Conservation (phyloP, 92 coral and sea anemone species). For the Parazoanthus atlanticus region DNA sequence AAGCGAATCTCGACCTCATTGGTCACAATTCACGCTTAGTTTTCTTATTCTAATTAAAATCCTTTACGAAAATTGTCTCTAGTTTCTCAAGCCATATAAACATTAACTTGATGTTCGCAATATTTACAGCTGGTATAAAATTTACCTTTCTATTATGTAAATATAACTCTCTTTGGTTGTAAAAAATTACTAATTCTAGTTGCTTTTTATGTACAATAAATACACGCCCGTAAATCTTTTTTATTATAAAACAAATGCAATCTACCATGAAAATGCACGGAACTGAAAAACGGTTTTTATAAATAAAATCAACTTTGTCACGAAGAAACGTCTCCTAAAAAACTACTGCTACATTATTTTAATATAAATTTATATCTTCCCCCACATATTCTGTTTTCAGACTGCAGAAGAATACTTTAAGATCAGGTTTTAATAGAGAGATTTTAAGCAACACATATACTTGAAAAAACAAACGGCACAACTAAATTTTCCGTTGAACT, state of each 20-base stretch:
- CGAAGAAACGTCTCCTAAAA: too few relatives aligned
- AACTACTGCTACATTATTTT: too few relatives aligned
- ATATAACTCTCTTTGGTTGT: conserved; percentile 24
- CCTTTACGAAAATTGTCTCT: not conserved
- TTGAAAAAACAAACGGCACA: not conserved
- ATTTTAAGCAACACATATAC: too few relatives aligned
- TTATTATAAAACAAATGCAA: not conserved
- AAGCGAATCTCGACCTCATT: not conserved
- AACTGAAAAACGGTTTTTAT: not conserved
- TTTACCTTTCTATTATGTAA: not conserved
- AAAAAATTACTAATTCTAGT: not conserved
- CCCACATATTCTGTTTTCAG: not conserved
- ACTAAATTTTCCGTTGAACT: not conserved
- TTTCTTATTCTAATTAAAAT: not conserved
- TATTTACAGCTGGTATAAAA: conserved; percentile 15
- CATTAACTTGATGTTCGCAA: not conserved
- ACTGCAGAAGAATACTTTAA: not conserved
- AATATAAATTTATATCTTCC: not conserved
- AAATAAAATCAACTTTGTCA: not conserved
- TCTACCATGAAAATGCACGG: not conserved
- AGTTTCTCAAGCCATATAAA: not conserved
- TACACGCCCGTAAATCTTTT: not conserved
- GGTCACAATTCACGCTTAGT: not conserved
- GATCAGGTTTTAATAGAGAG: not conserved
- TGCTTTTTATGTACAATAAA: not conserved